phyloP scores from a whole-genome alignment of 2,113 vertebrate species.

The Labeo rohita region DNA sequence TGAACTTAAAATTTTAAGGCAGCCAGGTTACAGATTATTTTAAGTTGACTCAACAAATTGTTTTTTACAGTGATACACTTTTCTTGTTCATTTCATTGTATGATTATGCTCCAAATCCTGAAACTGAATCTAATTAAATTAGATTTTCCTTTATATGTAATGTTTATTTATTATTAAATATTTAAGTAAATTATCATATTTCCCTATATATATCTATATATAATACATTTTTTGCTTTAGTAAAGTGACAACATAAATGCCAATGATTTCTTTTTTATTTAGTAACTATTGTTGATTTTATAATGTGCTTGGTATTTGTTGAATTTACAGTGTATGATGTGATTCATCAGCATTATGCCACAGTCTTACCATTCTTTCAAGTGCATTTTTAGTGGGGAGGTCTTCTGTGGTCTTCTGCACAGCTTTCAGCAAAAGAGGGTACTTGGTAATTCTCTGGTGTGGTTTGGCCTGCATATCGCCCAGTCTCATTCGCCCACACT shows the following conservation, averaged over 20 bases:
- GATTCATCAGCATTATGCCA: not conserved
- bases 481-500: constrained; percentile 74
- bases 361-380: constrained; percentile 73
- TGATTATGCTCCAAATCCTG: not conserved
- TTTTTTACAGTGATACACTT: too few species aligned
- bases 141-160: too few species aligned
- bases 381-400: constrained; percentile 55
- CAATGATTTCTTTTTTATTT: not conserved
- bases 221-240: too few species aligned
- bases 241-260: not conserved
- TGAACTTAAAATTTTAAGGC: too few species aligned
- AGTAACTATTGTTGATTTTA: not conserved
- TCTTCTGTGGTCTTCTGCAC: constrained; percentile 72
- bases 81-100: too few species aligned
- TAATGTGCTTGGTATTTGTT: not conserved
- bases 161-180: too few species aligned
- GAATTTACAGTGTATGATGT: not conserved
- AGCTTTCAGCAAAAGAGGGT: constrained; percentile 76
- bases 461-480: constrained; percentile 82
- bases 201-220: too few species aligned
- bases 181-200: too few species aligned
- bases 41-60: too few species aligned
- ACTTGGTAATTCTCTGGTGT: constrained; percentile 81
- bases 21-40: too few species aligned
- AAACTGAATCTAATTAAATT: not conserved